Base-by-base conservation (phyloP, 2,113 vertebrate genomes). In the Chamaea fasciata region DNA sequence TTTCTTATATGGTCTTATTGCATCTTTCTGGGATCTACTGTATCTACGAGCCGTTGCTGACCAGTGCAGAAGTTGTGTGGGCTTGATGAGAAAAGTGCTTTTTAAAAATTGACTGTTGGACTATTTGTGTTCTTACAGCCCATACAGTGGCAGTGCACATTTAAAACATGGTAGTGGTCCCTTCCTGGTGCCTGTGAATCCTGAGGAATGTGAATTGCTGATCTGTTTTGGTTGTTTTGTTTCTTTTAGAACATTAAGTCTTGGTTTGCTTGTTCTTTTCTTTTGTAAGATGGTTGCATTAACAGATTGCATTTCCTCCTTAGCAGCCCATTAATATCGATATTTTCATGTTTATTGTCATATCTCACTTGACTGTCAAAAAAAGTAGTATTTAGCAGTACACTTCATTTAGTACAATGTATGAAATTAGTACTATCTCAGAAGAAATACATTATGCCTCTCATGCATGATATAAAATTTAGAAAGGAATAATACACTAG, bases 21-120 rank as follows among this genome's bases (percentile, higher is more conserved):
- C 8, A 15, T 27, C 23, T 82, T 79, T 81, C 33, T 64, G 26
- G 37, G 33, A 42, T 7, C 20, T 75, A 12, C 24, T 62, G 27
- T 60, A 6, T 59, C 15, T 46, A 62, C 0, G 0, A 42, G 30
- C 4, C 7, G 9, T 39, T 84, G 31, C 44, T 68, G 75, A 28
- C 24, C 33, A 37, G 37, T 27, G 49, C 33, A 57, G 30, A 64
- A 41, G 41, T 31, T 79, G 24, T 31, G 39, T 52, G 23, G 47
- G 17, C 41, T 90, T 83, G 81, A 94, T 96, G 90, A 95, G 87
- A 92, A 92, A 90, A 92, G 44, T 62, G 92, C 57, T 79, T 94
- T 93, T 89, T 68, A 62, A 50, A 87, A 80, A 89, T 6, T 67
- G 5, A 21, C 52, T 84, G 22, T 49, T 70, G 74, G 4, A 5